Conservation (phyloP, 2,797 vertebrate species). For the Allobates femoralis region DNA sequence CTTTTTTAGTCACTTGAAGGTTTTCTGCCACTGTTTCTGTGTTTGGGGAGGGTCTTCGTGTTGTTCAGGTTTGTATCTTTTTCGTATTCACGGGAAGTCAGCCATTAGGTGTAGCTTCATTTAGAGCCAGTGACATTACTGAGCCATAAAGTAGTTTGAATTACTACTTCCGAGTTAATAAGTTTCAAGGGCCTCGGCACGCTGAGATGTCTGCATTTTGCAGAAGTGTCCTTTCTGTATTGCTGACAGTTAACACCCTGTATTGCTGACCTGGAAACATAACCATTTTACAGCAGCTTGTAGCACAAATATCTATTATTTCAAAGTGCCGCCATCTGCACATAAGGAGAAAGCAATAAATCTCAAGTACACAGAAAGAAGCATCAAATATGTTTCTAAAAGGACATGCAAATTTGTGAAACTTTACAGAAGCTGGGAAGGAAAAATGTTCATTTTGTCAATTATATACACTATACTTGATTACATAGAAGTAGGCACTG, state of each 20-base stretch:
- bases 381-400: neutral
- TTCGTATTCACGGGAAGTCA: neutral
- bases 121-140: neutral
- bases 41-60: neutral
- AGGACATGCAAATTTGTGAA: neutral
- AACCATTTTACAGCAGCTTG: neutral
- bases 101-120: neutral
- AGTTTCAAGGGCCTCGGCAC: neutral
- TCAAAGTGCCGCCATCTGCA: neutral
- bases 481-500: too few species aligned
- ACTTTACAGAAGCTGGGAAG: neutral
- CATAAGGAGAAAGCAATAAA: neutral
- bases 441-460: neutral
- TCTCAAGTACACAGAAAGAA: neutral
- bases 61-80: neutral
- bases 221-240: constrained; percentile 6
- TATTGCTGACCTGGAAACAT: neutral
- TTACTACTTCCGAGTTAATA: constrained; percentile 2
- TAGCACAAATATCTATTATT: neutral
- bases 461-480: too few species aligned
- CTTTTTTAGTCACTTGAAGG: neutral
- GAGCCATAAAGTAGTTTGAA: neutral
- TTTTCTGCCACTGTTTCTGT: neutral
- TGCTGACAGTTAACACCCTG: neutral
- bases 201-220: neutral